Percentiles rank a stretch among this genome's conserved stretches.
These are phyloP conservation scores for Chaetogeoica ovagalla DNA, from an alignment of 2,888 invertebrate genomes.

Conservation along the genomic window DNA sequence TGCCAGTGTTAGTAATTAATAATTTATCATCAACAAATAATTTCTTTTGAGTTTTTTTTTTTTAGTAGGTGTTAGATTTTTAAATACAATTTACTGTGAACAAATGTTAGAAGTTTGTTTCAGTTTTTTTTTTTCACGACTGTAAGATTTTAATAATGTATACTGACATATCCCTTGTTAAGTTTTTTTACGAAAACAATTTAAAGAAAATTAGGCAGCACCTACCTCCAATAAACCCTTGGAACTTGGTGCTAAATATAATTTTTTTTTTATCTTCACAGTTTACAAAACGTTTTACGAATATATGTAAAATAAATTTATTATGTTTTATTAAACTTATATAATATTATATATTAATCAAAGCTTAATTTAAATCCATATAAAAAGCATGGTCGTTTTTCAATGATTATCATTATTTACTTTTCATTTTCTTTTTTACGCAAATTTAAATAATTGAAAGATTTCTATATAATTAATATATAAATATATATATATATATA, in stretches of 20 bases:
- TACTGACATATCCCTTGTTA: conserved; percentile 53
- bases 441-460: conserved; percentile 44
- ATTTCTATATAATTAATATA: conserved; percentile 51
- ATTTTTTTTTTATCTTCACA: conserved; percentile 49
- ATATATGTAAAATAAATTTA: conserved; percentile 43
- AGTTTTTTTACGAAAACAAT: conserved; percentile 49
- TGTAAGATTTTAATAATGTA: conserved; percentile 52
- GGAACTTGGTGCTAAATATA: conserved; percentile 50
- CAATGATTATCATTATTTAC: conserved; percentile 22
- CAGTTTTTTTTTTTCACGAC: conserved; percentile 43
- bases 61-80: conserved; percentile 44
- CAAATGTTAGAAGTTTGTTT: conserved; percentile 50
- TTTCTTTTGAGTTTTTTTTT: conserved; percentile 41
- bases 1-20: conserved; percentile 51
- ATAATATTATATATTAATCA: conserved; percentile 40
- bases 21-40: conserved; percentile 50
- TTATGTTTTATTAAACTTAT: conserved; percentile 27
- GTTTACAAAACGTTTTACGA: conserved; percentile 48
- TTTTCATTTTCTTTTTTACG: conserved; percentile 40
- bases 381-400: conserved; percentile 44
- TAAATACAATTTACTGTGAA: conserved; percentile 44
- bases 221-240: conserved; percentile 44
- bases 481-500: conserved; percentile 52
- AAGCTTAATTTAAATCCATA: conserved; percentile 45
- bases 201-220: conserved; percentile 51